Evolutionary conservation across 2,888 invertebrate genomes (phyloP).

Genomic region (Volucella bombylans): DNA sequence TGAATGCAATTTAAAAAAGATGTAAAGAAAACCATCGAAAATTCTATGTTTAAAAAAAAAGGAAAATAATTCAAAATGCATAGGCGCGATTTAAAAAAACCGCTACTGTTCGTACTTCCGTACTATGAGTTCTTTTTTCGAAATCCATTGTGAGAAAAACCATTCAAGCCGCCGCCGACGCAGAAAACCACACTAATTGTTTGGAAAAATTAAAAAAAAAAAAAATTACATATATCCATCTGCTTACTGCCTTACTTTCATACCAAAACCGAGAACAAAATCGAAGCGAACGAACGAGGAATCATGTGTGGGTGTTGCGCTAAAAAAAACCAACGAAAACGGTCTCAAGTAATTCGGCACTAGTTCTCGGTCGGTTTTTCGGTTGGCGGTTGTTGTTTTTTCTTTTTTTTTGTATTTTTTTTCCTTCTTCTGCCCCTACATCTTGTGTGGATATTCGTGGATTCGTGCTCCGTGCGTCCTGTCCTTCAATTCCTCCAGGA

Average conservation of each 20-base stretch:
- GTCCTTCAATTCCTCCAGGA: constrained; percentile 26
- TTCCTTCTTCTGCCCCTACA: too few relatives aligned
- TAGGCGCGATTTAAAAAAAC: constrained; percentile 18
- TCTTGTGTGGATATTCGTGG: background rate
- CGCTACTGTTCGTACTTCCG: constrained; percentile 11
- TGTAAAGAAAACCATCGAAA: constrained; percentile 11
- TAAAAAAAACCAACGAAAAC: constrained; percentile 36
- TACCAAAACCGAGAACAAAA: constrained; percentile 59
- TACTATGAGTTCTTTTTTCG: constrained; percentile 14
- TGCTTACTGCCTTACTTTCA: constrained; percentile 69
- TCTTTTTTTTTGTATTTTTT: background rate
- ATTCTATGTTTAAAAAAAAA: constrained; percentile 2
- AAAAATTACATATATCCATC: constrained; percentile 45
- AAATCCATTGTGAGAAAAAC: constrained; percentile 43
- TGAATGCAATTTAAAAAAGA: constrained; percentile 2
- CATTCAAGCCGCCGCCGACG: constrained; percentile 20
- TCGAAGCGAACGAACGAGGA: constrained; percentile 59
- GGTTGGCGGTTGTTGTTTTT: constrained; percentile 52
- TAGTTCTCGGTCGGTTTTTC: constrained; percentile 60
- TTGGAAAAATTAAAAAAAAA: constrained; percentile 43
- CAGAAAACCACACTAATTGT: constrained; percentile 42
- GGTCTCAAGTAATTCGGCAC: constrained; percentile 63
- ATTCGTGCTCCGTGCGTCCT: constrained; percentile 43
- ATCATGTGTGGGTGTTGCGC: constrained; percentile 63
- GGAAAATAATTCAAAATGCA: constrained; percentile 14